phyloP scores from a whole-genome alignment of 2,113 vertebrate genomes.

The Dipodomys ordii region DNA sequence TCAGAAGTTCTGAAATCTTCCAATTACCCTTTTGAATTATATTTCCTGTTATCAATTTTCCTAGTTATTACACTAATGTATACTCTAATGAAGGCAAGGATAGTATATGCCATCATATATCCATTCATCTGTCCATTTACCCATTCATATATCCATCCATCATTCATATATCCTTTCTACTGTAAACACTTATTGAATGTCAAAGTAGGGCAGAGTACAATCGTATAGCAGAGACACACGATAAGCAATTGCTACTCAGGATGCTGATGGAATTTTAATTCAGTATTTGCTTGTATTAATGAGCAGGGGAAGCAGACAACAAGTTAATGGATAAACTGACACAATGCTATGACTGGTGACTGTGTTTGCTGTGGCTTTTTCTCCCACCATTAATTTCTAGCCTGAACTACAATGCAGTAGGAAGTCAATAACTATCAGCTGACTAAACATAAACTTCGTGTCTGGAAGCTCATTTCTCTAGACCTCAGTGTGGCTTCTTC shows the following conservation, averaged over 20 bases:
- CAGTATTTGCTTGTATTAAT: not conserved
- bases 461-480: not conserved
- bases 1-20: not conserved
- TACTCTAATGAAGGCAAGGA: not conserved
- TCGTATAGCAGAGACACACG: not conserved
- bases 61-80: not conserved
- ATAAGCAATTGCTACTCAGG: not conserved
- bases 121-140: not conserved
- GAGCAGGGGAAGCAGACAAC: not conserved
- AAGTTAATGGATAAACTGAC: not conserved
- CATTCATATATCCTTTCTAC: too few relatives aligned
- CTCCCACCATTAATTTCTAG: not conserved
- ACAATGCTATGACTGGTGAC: not conserved
- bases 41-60: not conserved
- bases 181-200: not conserved
- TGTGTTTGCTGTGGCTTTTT: not conserved
- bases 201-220: too few relatives aligned
- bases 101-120: too few relatives aligned
- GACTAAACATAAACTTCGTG: not conserved
- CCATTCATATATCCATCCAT: too few relatives aligned
- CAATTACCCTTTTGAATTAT: not conserved
- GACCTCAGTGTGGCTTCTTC: not conserved
- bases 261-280: not conserved
- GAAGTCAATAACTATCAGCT: not conserved
- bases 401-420: not conserved